phyloP scores from a whole-genome alignment of 2,888 invertebrate species.

The Clanis bilineata region DNA sequence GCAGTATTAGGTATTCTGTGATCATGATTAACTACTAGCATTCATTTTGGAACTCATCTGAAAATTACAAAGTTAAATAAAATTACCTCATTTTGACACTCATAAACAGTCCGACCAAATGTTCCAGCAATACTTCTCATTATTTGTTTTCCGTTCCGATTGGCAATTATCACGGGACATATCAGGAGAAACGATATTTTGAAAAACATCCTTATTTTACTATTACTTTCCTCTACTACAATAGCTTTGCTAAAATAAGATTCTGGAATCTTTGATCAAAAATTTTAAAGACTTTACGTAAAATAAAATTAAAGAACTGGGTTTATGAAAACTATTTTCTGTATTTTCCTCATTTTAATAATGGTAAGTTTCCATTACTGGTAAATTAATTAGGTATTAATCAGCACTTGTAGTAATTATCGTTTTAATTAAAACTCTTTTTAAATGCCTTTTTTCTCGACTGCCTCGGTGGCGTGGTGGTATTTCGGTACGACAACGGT shows the following conservation, averaged over 20 bases:
- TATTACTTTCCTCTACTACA: background rate
- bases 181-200: background rate
- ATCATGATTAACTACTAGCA: too few species aligned
- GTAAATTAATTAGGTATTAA: constrained; percentile 6
- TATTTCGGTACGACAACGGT: too few species aligned
- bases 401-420: background rate
- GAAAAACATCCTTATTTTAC: background rate
- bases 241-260: too few species aligned
- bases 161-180: background rate
- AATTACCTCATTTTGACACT: background rate
- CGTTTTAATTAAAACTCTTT: constrained; percentile 5
- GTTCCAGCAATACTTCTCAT: background rate
- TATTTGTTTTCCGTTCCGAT: background rate
- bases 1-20: too few species aligned
- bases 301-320: too few species aligned
- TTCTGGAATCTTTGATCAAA: too few species aligned
- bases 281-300: too few species aligned
- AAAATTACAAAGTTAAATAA: background rate
- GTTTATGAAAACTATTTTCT: background rate
- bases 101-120: background rate
- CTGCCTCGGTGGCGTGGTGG: too few species aligned
- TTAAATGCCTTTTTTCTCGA: too few species aligned
- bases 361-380: background rate
- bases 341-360: background rate
- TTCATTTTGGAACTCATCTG: too few species aligned